Evolutionary conservation across 92 coral and sea anemone genomes (phyloP), one percentile per base, ranked within the genome.

Genomic region (Heteractis magnifica): DNA sequence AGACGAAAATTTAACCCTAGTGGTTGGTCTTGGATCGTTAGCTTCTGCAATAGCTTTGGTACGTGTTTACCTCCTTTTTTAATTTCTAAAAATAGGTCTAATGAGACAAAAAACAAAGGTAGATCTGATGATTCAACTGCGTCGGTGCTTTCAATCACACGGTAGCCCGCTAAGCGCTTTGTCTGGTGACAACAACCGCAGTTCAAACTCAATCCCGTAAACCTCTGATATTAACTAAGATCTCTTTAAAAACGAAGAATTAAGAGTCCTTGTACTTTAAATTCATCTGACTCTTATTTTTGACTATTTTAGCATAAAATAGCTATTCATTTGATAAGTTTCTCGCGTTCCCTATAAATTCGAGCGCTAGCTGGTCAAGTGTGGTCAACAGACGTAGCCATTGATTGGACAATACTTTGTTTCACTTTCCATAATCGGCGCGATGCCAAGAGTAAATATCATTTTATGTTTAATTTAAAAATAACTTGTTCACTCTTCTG

Each of bases 1-100:
- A 2, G 94, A 93, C 1, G 97, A 93, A 65, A 80, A 86, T 65
- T 64, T 90, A 73, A 49, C 84, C 6, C 52, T 88, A 6, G 83
- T 86, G 8, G 77, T 85, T 70, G 94, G 97, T 5, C 83, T 93
- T 15, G 92, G 90, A 10, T 51, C 85, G 21, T 79, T 90, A 59
- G 77, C 84, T 6, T 6, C 77, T 41, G 76, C 91, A 1, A 7
- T 44, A 62, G 78, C 87, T 16, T 79, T 83, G 91, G 93, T 90
- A 88, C 72, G 91, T 55, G 8, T 16, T 48, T 16, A 53, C 14
- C 16, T 34, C 16, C 21, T 21, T 3, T 11, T 9, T 3, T 49
- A 23, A 21, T 78, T 26, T 21, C 6, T 34, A 78, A 60, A 71
- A 2, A 6, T 48, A 64, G 21, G 71, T 64, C 26, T 8, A 64